Base-by-base conservation (phyloP, 2,113 vertebrate species). In the Mobula hypostoma region DNA sequence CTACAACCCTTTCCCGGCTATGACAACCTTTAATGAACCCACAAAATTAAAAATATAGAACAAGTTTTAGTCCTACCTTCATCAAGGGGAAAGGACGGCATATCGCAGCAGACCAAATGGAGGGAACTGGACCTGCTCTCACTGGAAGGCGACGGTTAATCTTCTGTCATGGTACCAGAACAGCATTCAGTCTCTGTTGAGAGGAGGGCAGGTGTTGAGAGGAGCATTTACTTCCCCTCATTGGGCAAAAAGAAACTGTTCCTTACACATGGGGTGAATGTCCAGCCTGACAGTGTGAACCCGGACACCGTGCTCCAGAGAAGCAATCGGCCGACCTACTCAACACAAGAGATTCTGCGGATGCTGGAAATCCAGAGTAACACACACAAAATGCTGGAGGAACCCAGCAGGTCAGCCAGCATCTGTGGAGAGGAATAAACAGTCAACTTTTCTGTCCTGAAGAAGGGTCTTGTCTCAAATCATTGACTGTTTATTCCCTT, bases 41-140 rank as follows among this genome's bases (percentile, higher is more conserved):
- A 48, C 48, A 48, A 48, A 48, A 48, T 48, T 48, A 48, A 48
- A 48, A 48, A 48, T 48, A 48, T 48, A 48, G 48, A 48, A 48
- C 48, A 48, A 48, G 48, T 56, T 32, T 87, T 61, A 24, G 77
- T 94, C 98, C 96, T 97, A 99, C 98, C 98, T 97, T 97, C 97
- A 95, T 99, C 98, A 95, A 98, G 97, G 95, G 98, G 98, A 97
- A 98, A 97, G 95, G 98, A 99, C 95, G 99, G 99, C 99, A 99
- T 98, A 96, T 94, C 94, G 95, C 94, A 95, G 94, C 94, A 94
- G 19, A 94, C 68, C 94, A 94, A 94, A 96, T 95, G 95, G 95
- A 95, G 36, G 95, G 94, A 94, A 95, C 95, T 90, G 95, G 96
- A 96, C 95, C 95, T 95, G 72, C 95, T 95, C 95, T 96, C 83